Base-by-base conservation (phyloP, 2,113 vertebrate species). In the Crotalus horridus region DNA sequence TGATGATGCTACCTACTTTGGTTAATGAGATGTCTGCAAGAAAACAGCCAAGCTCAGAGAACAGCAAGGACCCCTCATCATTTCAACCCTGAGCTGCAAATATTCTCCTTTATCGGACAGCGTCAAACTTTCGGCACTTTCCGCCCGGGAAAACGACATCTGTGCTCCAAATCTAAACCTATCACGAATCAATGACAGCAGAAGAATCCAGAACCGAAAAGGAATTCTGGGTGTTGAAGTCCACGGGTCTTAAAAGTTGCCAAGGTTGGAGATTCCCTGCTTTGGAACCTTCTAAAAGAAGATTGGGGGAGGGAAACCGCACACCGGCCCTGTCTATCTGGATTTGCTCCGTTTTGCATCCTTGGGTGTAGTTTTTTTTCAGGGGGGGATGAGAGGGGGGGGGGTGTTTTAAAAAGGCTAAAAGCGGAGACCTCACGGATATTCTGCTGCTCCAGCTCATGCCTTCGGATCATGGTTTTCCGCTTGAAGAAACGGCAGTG, bases 391-490 rank as follows among this genome's bases (percentile, higher is more conserved):
- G 48, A 2, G 3, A n/a, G 9, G 33, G 23, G 39, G 39, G 39
- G 39, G n/a, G 15, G 6, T 7, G 2, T 6, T 48, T 51, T 51
- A 1, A 51, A 9, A 58, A 92, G 24, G 56, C 2, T 29, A 92
- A 92, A 43, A 46, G 23, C 39, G 1, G 9, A 7, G 98, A 99
- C 99, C 98, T 99, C 99, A 96, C 99, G 98, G 95, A 99, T 98
- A 97, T 99, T 99, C 96, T 99, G 99, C 98, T 99, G 99, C 97
- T 99, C 99, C 97, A 98, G 95, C 96, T 99, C 99, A 0, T 99
- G 99, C 95, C 98, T 98, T 98, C 98, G 99, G 94, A 98, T 97
- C 98, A 99, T 99, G 91, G 98, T 98, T 97, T 98, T 99, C 96
- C 99, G 98, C 96, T 99, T 99, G 97, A 99, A 99, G 96, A 96